Percentiles rank a stretch among this genome's conserved stretches.
Conservation (phyloP, 1,140 invertebrate species). For the Hetaerina americana region DNA sequence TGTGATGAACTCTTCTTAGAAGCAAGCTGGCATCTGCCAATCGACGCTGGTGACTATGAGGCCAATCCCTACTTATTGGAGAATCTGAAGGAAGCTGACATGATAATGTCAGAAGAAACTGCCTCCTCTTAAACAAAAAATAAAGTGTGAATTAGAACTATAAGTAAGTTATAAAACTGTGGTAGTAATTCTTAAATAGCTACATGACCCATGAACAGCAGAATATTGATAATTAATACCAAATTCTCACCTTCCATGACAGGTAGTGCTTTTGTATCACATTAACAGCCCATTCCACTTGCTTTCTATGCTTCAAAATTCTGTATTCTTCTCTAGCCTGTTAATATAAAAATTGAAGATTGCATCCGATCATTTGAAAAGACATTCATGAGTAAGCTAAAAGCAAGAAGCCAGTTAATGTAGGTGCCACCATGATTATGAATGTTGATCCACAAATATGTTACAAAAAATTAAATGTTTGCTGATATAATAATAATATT, state of each 20-base stretch:
- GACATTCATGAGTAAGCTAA: too few species aligned
- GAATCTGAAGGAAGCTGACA: slow-evolving; percentile 51
- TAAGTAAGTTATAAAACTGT: background rate
- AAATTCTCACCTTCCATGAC: slow-evolving; percentile 47
- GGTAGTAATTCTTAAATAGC: background rate
- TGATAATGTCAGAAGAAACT: slow-evolving; percentile 52
- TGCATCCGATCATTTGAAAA: too few species aligned
- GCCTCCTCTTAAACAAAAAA: slow-evolving; percentile 39
- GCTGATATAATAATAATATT: too few species aligned
- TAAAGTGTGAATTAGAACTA: background rate
- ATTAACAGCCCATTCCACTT: slow-evolving; percentile 49
- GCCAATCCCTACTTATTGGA: slow-evolving; percentile 61
- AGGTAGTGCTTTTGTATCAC: slow-evolving; percentile 52
- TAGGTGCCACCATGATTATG: too few species aligned
- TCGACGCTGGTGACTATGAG: slow-evolving; percentile 39
- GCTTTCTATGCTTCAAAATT: slow-evolving; percentile 40
- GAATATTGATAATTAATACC: slow-evolving; percentile 10
- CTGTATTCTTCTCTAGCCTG: slow-evolving; percentile 43
- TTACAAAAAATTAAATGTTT: too few species aligned
- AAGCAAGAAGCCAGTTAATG: too few species aligned
- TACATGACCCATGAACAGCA: background rate
- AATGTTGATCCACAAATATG: too few species aligned
- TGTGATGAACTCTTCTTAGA: slow-evolving; percentile 60
- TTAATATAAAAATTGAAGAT: too few species aligned
- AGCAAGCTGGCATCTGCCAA: slow-evolving; percentile 50